A percentile compares a stretch with the other conserved stretches of the same genome.
These are phyloP conservation scores for Scleropages formosus DNA, from an alignment of 2,797 vertebrate genomes.

Conservation along the genomic window DNA sequence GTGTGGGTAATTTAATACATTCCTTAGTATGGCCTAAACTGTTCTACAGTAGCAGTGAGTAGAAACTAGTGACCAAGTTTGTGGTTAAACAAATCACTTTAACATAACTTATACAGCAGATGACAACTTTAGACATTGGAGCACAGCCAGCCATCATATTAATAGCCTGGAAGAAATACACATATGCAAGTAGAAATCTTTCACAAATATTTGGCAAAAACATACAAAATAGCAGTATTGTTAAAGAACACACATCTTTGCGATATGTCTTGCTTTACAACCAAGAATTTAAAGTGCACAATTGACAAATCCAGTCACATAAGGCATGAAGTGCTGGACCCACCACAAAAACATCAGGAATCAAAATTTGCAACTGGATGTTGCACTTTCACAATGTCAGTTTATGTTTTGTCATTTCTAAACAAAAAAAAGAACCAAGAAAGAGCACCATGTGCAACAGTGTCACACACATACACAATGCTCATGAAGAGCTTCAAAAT, in stretches of 20 bases:
- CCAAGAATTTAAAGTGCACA: constrained; percentile 26
- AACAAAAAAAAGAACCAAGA: too few relatives aligned
- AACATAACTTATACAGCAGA: not conserved
- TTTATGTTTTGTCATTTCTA: too few relatives aligned
- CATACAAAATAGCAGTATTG: constrained; percentile 25
- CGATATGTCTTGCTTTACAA: constrained; percentile 3
- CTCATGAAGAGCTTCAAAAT: too few relatives aligned
- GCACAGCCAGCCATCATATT: constrained; percentile 24
- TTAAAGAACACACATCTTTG: constrained; percentile 17
- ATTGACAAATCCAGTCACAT: constrained; percentile 31
- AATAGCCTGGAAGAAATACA: constrained; percentile 30
- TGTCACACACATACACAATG: too few relatives aligned
- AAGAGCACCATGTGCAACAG: too few relatives aligned
- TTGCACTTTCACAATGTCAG: too few relatives aligned
- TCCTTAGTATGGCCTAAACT: too few relatives aligned
- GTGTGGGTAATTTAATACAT: too few relatives aligned
- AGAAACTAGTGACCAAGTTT: too few relatives aligned
- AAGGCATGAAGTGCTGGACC: constrained; percentile 49
- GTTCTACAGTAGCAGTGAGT: too few relatives aligned
- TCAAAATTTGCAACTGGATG: too few relatives aligned
- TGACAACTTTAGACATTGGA: not conserved
- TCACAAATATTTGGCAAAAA: constrained; percentile 45
- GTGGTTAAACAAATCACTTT: constrained; percentile 5
- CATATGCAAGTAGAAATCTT: constrained; percentile 25
- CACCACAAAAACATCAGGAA: too few relatives aligned